Base-by-base conservation (phyloP, 2,113 vertebrate genomes). In the Pachyramphus minor region DNA sequence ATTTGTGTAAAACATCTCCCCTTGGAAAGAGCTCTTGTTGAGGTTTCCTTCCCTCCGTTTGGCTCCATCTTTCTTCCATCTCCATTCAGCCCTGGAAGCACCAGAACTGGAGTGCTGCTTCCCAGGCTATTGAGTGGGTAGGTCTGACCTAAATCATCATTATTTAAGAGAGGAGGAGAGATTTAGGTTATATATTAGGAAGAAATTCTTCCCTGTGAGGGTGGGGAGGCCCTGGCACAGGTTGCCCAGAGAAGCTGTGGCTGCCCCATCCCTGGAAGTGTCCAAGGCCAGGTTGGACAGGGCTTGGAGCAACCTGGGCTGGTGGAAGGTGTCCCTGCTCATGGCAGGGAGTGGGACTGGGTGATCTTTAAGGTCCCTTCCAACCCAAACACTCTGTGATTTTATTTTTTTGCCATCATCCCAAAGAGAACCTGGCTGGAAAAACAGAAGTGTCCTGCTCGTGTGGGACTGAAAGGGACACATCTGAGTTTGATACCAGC, bases 361-460 rank as follows among this genome's bases (percentile, higher is more conserved):
- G 1, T 27, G 27, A 0, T 0, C 2, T 56, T 16, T 23, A 1
- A 33, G 14, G 52, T 44, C 12, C 10, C 15, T 62, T 33, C 33
- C 52, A 52, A 4, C 5, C 27, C 22, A 52, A 44, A 74, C 44
- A 33, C 2, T 16, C 44, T 44, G 12, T 11, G 10, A 66, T 33
- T 52, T 37, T 37, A 12, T 6, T 18, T 56, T 56, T 52, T 24
- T 72, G 33, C 47, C 66, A 11, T 42, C 45, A 35, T 15, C 31
- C 50, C 59, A 62, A 62, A 41, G 47, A 59, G 62, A 87, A 11
- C 5, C 28, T 42, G 21, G 4, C 7, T 52, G n/a, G 41, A 53
- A 30, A 7, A 80, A 8, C 28, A 47, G 21, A 6, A 3, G 1
- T 50, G 63, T 74, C 20, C 55, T 6, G 1, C 31, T 49, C 31